Evolutionary conservation across 1,140 invertebrate genomes (phyloP), one percentile per base, ranked within the genome.

Genomic region (Cotesia vestalis): DNA sequence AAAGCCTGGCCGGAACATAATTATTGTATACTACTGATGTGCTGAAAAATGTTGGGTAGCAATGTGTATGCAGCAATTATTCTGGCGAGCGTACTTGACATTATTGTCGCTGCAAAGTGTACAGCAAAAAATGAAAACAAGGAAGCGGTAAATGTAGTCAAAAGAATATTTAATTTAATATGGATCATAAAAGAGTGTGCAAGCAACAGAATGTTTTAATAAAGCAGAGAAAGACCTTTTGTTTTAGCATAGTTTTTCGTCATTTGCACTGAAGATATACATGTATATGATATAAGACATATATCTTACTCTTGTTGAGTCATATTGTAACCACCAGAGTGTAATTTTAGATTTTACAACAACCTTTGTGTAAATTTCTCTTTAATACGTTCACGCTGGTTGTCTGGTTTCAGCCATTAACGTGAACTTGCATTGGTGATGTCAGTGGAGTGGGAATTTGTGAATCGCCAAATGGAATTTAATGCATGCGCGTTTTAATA

Each of bases 271-370:
- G 27, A 20, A 5, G 4, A 12, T 57, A 57, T 57, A 57, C 20
- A 46, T 46, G 11, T 46, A 46, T 46, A 46, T 46, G 9, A 11
- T 46, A 6, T 46, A 11, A 46, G 40, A 27, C 1, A 27, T 46
- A 9, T 40, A 46, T 6, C 40, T 12, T 6, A 57, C 9, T 57
- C 53, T 57, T 20, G 40, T 57, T 20, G 53, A 57, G 12, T 57
- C 53, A 8, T 36, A 46, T 46, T 61, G 11, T 61, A 61, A n/a
- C 46, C 5, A 11, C 60, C 36, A 12, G n/a, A 57, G 68, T 69
- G 14, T 69, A 69, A 69, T 60, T 69, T 40, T 69, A 69, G 68
- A 69, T 38, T 60, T 69, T 57, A 34, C 61, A 61, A 69, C 68
- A 69, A 61, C 68, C 68, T 69, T 27, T 52, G 57, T 69, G 20